These are phyloP conservation scores for Abramis brama DNA, from an alignment of 2,113 vertebrate species.

Conservation along the genomic window DNA sequence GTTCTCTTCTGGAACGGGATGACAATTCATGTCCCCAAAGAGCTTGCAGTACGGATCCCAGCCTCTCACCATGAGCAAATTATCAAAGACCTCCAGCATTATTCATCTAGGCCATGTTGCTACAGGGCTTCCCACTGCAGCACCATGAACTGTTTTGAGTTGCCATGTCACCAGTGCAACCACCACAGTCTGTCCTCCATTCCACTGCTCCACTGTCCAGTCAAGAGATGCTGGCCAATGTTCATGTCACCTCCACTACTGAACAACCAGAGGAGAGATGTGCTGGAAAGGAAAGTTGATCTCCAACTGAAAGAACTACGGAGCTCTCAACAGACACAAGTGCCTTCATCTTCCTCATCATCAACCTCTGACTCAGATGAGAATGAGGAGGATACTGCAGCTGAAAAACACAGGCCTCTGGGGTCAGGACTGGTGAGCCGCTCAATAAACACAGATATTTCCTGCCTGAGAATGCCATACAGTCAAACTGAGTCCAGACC, in stretches of 20 bases:
- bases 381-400: constrained; percentile 55
- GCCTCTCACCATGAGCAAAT: constrained; percentile 72
- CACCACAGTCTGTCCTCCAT: constrained; percentile 44
- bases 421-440: constrained; percentile 55
- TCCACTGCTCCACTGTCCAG: constrained; percentile 44
- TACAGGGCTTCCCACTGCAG: constrained; percentile 2
- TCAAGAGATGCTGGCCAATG: constrained; percentile 65
- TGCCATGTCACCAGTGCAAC: constrained; percentile 48
- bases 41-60: constrained; percentile 77
- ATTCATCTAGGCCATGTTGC: constrained; percentile 16
- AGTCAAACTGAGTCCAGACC: constrained; percentile 56
- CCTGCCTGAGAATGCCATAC: constrained; percentile 57
- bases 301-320: constrained; percentile 62
- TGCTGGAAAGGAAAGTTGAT: constrained; percentile 47
- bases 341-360: constrained; percentile 33
- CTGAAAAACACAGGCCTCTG: constrained; percentile 34
- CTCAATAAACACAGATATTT: constrained; percentile 65
- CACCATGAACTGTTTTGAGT: constrained; percentile 15
- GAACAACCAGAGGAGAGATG: constrained; percentile 49
- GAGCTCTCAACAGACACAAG: constrained; percentile 50
- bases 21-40: constrained; percentile 68
- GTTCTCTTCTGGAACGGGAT: constrained; percentile 85
- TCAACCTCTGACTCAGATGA: constrained; percentile 58
- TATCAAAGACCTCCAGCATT: constrained; percentile 71
- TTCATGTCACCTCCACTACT: constrained; percentile 44